Conservation (phyloP, 2,113 vertebrate species). For the Brachyhypopomus gauderio region DNA sequence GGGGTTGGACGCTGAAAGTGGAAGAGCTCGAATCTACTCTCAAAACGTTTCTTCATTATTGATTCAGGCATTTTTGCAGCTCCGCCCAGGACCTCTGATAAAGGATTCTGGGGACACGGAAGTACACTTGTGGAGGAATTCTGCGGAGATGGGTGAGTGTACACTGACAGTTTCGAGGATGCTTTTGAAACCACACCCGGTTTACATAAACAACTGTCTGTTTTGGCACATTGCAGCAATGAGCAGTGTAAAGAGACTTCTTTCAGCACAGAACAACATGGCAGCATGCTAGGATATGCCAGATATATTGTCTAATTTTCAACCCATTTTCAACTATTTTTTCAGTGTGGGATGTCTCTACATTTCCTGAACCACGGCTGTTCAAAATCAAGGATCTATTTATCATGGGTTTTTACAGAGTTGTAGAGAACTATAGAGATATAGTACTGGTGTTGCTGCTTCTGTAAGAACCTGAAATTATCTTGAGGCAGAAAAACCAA, state of each 20-base stretch:
- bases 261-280: neutral
- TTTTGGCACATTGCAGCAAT: conserved; percentile 16
- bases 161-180: neutral
- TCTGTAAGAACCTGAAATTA: neutral
- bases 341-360: neutral
- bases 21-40: neutral
- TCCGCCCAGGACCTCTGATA: neutral
- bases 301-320: neutral
- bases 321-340: no score
- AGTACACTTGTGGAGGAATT: conserved; percentile 4
- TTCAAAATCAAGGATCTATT: no score
- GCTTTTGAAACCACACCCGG: conserved; percentile 9
- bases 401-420: no score
- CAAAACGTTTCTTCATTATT: neutral
- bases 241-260: neutral
- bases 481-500: neutral
- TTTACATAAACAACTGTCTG: conserved; percentile 29
- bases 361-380: neutral
- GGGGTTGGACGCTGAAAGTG: neutral
- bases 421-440: neutral
- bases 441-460: neutral
- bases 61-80: neutral
- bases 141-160: neutral
- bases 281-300: neutral
- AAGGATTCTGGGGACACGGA: neutral